phyloP scores from a whole-genome alignment of 1,140 invertebrate species.

The Whitmania pigra region DNA sequence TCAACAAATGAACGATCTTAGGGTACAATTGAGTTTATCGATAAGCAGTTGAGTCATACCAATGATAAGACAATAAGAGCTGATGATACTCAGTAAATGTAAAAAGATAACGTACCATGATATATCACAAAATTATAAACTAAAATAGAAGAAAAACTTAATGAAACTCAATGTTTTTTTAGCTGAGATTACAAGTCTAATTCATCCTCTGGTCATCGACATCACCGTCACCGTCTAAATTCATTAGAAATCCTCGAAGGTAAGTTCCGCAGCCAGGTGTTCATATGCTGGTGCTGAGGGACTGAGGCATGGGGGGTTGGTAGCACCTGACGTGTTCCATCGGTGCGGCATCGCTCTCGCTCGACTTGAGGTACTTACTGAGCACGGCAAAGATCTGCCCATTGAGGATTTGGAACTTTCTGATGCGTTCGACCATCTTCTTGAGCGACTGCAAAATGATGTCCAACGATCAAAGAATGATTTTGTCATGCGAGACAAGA shows the following conservation, averaged over 20 bases:
- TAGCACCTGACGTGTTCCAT: slow-evolving; percentile 94
- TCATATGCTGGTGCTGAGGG: slow-evolving; percentile 36
- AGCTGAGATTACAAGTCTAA: not conserved
- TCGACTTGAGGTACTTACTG: slow-evolving; percentile 80
- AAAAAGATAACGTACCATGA: no score
- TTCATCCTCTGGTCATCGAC: not conserved
- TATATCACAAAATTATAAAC: no score
- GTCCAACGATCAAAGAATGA: not conserved
- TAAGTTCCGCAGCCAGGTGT: not conserved
- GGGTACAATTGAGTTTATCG: no score
- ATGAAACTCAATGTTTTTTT: no score
- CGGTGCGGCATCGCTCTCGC: slow-evolving; percentile 58
- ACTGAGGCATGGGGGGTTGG: slow-evolving; percentile 75
- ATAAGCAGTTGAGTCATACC: no score
- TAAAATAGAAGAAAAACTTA: no score
- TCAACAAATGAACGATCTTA: no score
- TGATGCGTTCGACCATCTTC: slow-evolving; percentile 89
- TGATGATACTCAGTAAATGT: no score
- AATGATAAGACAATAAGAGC: no score
- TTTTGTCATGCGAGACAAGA: not conserved
- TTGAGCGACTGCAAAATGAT: slow-evolving; percentile 62
- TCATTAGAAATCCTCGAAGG: not conserved
- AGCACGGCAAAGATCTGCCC: slow-evolving; percentile 95
- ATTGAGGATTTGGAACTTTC: slow-evolving; percentile 93
- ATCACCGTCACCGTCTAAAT: not conserved